Evolutionary conservation across 2,113 vertebrate genomes (phyloP).

Genomic region (Brienomyrus longianalis): DNA sequence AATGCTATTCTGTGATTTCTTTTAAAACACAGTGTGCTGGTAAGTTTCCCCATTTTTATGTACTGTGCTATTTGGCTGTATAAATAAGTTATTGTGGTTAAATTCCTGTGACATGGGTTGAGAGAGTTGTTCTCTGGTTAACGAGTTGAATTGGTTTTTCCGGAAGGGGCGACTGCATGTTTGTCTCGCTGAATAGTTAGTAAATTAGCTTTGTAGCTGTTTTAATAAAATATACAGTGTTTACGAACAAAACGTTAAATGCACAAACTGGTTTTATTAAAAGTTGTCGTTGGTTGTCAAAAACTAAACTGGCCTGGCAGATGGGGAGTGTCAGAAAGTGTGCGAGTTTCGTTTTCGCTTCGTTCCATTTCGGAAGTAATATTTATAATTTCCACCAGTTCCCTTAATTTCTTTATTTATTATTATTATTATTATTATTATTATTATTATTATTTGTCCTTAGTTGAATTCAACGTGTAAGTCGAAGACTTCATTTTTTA

Average conservation of each 20-base stretch:
- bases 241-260: background rate
- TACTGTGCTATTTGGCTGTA: background rate
- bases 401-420: background rate
- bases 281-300: background rate
- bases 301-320: background rate
- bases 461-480: background rate
- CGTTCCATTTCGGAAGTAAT: background rate
- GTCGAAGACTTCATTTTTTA: background rate
- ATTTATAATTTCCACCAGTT: background rate
- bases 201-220: background rate
- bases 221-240: background rate
- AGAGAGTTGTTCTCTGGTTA: background rate
- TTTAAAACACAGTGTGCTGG: background rate
- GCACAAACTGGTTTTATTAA: background rate
- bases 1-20: background rate
- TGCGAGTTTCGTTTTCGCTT: background rate
- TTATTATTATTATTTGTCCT: background rate
- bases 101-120: background rate
- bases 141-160: background rate
- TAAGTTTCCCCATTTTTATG: background rate
- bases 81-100: background rate
- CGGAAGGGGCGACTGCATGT: background rate
- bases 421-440: no score
- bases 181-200: background rate
- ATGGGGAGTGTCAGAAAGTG: background rate